Base-by-base conservation (phyloP, 2,797 vertebrate species). In the Percopsis omiscomaycus region DNA sequence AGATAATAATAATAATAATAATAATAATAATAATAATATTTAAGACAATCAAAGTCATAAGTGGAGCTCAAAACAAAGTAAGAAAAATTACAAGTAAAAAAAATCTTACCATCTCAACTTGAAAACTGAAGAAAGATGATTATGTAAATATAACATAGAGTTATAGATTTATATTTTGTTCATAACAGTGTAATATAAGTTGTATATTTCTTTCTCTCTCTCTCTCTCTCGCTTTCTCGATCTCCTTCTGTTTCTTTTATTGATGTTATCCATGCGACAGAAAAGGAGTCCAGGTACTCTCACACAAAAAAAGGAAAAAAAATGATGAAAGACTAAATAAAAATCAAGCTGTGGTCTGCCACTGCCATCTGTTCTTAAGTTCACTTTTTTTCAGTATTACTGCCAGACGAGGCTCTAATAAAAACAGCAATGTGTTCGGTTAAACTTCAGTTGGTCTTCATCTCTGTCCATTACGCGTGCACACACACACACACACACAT, bases 151-250 rank as follows among this genome's bases (percentile, higher is more conserved):
- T 98, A 98, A 98, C 96, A 99, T 99, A 99, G 97, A 98, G 94
- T 95, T 97, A 98, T 98, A 98, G 96, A 98, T 98, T 99, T 99
- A 95, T 98, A 98, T 99, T 99, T 98, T 99, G 97, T 98, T 98
- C 97, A 98, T 99, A 98, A 99, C 95, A 98, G 95, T 99, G 97
- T 99, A 99, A 99, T 98, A 99, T 98, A 99, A 99, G 96, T 99
- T 99, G 97, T 98, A 98, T 96, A 99, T 99, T 99, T 98, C 95
- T 94, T 96, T 94, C 94, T 78, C 86, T 75, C 48, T 88, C 81
- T 89, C 88, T 74, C 85, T 84, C 85, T 86, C 82, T 84, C 86
- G 96, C 95, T 97, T 96, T 95, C 93, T 93, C 95, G 92, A 6
- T 92, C 92, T 65, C 48, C 84, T 84, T 86, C 83, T 84, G 86